A percentile compares a stretch with the other conserved stretches of the same genome.
Evolutionary conservation across 1,140 invertebrate species (phyloP).

Genomic region (Anastrepha obliqua): DNA sequence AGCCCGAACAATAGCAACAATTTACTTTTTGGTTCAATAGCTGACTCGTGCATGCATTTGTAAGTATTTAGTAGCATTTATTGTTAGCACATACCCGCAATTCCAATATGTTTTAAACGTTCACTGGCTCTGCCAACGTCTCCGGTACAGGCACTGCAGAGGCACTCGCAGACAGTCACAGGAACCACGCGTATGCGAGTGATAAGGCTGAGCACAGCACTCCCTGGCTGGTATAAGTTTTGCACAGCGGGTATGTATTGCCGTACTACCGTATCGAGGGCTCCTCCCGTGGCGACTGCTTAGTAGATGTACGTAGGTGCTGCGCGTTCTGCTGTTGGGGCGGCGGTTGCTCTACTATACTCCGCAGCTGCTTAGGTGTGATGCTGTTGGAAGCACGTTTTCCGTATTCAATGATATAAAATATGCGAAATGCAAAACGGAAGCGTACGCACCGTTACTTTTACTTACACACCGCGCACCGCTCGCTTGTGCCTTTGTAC

Average conservation of each 20-base stretch:
- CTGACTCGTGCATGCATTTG: neutral
- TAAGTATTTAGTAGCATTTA: neutral
- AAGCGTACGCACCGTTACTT: slow-evolving; percentile 49
- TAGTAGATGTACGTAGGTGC: neutral
- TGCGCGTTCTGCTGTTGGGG: neutral
- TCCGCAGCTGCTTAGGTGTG: neutral
- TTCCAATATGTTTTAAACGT: slow-evolving; percentile 39
- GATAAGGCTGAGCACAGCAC: slow-evolving; percentile 21
- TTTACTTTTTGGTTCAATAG: neutral
- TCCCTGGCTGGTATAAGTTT: slow-evolving; percentile 33
- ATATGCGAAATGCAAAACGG: slow-evolving; percentile 19
- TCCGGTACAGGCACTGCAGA: neutral
- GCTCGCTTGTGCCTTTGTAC: neutral
- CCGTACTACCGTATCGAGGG: neutral
- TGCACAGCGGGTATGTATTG: slow-evolving; percentile 23
- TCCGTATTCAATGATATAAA: slow-evolving; percentile 34
- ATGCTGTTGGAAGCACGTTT: slow-evolving; percentile 41
- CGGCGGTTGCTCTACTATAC: neutral
- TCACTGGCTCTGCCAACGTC: slow-evolving; percentile 6
- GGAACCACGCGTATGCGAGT: slow-evolving; percentile 46
- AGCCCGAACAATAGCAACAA: neutral
- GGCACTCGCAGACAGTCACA: neutral
- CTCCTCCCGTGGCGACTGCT: slow-evolving; percentile 4
- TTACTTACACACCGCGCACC: neutral
- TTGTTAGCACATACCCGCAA: slow-evolving; percentile 32